Conservation (phyloP, 2,797 vertebrate genomes). For the Chlorospingus flavigularis region DNA sequence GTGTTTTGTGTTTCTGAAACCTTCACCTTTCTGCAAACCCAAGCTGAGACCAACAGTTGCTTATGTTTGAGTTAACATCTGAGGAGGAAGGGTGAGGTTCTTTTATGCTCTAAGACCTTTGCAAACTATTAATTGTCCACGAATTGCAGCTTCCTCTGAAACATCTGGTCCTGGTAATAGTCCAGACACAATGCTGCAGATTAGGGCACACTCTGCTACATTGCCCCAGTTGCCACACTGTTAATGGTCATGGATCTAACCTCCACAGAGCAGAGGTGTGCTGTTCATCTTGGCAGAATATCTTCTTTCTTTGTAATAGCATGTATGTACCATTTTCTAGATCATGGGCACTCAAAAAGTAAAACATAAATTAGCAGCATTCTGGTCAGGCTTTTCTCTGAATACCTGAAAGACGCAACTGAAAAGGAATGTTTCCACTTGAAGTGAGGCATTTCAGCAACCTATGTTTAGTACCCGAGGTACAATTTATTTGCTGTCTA, state of each 20-base stretch:
- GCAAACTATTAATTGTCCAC: not conserved
- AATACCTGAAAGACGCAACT: not conserved
- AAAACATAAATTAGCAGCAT: not conserved
- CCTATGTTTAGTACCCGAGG: not conserved
- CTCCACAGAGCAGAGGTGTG: not conserved
- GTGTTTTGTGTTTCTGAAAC: not conserved
- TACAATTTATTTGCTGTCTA: slow-evolving; percentile 22
- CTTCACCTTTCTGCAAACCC: not conserved
- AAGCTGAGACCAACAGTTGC: not conserved
- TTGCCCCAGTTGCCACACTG: not conserved
- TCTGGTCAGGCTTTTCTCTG: not conserved
- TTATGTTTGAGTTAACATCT: not conserved
- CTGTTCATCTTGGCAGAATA: not conserved
- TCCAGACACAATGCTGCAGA: not conserved
- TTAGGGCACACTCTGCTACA: not conserved
- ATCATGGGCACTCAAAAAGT: not conserved
- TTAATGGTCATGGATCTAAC: not conserved
- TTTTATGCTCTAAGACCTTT: not conserved
- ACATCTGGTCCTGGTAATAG: not conserved
- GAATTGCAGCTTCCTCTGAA: slow-evolving; percentile 5
- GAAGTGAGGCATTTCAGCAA: not conserved
- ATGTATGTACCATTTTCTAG: not conserved
- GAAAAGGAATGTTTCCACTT: not conserved
- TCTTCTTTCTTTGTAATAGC: not conserved
- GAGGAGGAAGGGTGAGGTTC: not conserved